Percentiles rank a stretch among this genome's conserved stretches.
Evolutionary conservation across 92 coral and sea anemone species (phyloP).

Genomic region (Porites cylindrica): DNA sequence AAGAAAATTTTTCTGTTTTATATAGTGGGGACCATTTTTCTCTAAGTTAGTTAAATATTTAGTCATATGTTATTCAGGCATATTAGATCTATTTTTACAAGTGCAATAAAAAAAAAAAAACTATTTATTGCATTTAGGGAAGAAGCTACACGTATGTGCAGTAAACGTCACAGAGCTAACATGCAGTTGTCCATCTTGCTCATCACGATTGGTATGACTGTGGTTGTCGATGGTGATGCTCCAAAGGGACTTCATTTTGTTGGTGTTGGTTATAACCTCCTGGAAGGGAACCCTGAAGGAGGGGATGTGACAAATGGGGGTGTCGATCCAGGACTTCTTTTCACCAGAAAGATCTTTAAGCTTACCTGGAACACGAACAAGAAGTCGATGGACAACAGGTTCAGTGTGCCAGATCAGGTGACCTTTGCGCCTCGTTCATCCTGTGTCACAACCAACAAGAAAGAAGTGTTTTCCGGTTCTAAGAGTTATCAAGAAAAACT

Average conservation of each 20-base stretch:
- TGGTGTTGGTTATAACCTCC: constrained; percentile 69
- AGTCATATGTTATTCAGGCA: too few relatives aligned
- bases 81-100: too few relatives aligned
- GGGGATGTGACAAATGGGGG: constrained; percentile 71
- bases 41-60: too few relatives aligned
- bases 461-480: constrained; percentile 6
- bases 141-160: too few relatives aligned
- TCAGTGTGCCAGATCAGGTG: constrained; percentile 21
- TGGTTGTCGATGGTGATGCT: neutral
- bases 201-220: too few relatives aligned
- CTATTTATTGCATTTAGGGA: too few relatives aligned
- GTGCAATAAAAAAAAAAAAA: too few relatives aligned
- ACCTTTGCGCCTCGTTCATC: constrained; percentile 15
- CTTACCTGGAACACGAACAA: constrained; percentile 43
- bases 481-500: constrained; percentile 14
- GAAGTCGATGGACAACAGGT: neutral
- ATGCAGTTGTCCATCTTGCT: too few relatives aligned
- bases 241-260: constrained; percentile 66
- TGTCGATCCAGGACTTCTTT: constrained; percentile 66
- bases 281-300: constrained; percentile 73
- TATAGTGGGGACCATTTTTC: too few relatives aligned
- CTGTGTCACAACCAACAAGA: neutral
- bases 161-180: too few relatives aligned
- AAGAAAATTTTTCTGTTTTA: too few relatives aligned
- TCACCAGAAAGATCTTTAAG: constrained; percentile 54